Evolutionary conservation across 2,113 vertebrate genomes (phyloP).

Genomic region (Hippocampus mohnikei): DNA sequence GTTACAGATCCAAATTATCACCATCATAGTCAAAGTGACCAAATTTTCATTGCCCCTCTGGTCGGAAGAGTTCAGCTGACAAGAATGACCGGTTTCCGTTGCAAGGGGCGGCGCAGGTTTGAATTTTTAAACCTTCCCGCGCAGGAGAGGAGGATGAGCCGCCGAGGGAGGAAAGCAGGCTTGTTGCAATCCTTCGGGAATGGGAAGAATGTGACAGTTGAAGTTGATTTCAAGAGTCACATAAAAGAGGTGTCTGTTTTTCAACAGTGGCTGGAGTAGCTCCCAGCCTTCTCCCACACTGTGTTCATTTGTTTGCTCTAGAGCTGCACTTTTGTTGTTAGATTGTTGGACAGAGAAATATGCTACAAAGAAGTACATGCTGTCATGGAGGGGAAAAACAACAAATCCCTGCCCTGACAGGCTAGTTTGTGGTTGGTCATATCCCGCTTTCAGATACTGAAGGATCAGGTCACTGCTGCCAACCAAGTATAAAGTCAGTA

Average conservation of each 20-base stretch:
- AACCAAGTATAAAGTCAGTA: slow-evolving; percentile 30
- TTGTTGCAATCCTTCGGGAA: slow-evolving; percentile 48
- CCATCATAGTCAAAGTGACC: background rate
- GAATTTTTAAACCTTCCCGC: slow-evolving; percentile 68
- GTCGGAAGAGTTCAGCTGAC: slow-evolving; percentile 13
- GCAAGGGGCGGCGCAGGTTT: slow-evolving; percentile 48
- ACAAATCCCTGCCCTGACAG: slow-evolving; percentile 19
- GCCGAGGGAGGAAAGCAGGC: slow-evolving; percentile 32
- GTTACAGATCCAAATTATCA: background rate
- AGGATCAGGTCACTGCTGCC: background rate
- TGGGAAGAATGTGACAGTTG: slow-evolving; percentile 65
- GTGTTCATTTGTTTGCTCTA: slow-evolving; percentile 21
- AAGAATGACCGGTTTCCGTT: slow-evolving; percentile 38
- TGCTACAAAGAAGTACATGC: background rate
- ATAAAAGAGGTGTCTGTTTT: slow-evolving; percentile 56
- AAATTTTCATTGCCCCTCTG: too few relatives aligned
- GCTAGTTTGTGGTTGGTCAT: slow-evolving; percentile 44
- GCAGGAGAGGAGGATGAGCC: slow-evolving; percentile 28
- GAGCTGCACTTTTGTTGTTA: slow-evolving; percentile 24
- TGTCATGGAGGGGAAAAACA: slow-evolving; percentile 11
- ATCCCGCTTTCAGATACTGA: slow-evolving; percentile 35
- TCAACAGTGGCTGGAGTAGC: slow-evolving; percentile 31
- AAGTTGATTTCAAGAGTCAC: slow-evolving; percentile 17
- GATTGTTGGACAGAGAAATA: slow-evolving; percentile 10
- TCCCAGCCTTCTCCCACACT: background rate